Evolutionary conservation across 1,140 invertebrate species (phyloP).

Genomic region (Dermatophagoides farinae): DNA sequence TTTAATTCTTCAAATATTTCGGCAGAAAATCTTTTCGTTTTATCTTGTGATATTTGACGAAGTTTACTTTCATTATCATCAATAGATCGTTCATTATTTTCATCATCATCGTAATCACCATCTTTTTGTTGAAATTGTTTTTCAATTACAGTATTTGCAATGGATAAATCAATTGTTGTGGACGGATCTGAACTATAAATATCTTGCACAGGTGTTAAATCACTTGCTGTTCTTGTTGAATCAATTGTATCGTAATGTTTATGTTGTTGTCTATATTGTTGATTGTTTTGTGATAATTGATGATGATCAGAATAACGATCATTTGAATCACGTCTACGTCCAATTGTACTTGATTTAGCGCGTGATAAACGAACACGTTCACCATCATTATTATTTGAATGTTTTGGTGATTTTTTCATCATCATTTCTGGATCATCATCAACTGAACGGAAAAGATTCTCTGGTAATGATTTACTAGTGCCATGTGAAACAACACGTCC

Average conservation of each 20-base stretch:
- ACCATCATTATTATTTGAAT: neutral
- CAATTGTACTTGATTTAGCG: neutral
- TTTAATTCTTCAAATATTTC: conserved; percentile 4
- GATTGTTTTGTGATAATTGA: neutral
- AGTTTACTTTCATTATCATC: neutral
- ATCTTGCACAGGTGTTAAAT: conserved; percentile 14
- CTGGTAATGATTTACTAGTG: neutral
- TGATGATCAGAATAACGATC: neutral
- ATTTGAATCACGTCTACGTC: neutral
- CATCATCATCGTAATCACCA: neutral
- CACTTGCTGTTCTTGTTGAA: neutral
- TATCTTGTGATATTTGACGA: neutral
- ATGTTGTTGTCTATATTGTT: neutral
- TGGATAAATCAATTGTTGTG: conserved; percentile 8
- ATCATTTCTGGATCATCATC: neutral
- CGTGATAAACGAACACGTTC: neutral
- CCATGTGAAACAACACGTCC: neutral
- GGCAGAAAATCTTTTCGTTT: neutral
- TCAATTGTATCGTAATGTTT: neutral
- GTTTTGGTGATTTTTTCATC: neutral
- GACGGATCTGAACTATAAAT: conserved; percentile 13
- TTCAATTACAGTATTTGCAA: neutral
- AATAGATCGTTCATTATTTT: neutral
- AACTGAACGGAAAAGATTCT: neutral
- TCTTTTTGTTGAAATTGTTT: neutral